These are phyloP conservation scores for Procambarus clarkii DNA, from an alignment of 1,140 invertebrate species.

Conservation along the genomic window DNA sequence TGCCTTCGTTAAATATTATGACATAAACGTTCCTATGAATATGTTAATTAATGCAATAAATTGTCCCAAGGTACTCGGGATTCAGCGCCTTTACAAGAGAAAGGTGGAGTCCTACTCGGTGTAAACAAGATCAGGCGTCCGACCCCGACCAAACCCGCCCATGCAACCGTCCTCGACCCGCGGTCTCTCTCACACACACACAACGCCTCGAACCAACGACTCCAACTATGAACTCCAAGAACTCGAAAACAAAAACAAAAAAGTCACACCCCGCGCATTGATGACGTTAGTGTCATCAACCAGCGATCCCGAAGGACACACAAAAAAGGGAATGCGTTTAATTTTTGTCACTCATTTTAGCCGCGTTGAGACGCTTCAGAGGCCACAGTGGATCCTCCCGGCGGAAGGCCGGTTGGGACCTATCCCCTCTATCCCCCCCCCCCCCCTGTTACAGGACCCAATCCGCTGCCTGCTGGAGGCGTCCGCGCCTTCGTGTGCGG, in stretches of 20 bases:
- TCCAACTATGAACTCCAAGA: too few relatives aligned
- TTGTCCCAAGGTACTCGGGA: constrained; percentile 63
- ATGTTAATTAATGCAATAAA: constrained; percentile 70
- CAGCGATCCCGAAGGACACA: too few relatives aligned
- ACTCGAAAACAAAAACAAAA: too few relatives aligned
- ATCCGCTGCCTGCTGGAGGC: not conserved
- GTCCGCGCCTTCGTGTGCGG: constrained; percentile 26
- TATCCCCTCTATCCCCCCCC: too few relatives aligned
- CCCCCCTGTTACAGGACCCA: not conserved
- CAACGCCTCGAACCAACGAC: too few relatives aligned
- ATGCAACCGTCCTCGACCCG: too few relatives aligned
- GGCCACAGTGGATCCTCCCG: constrained; percentile 8
- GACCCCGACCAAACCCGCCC: constrained; percentile 11
- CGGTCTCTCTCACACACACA: too few relatives aligned
- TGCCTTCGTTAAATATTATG: constrained; percentile 66
- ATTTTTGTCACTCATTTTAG: not conserved
- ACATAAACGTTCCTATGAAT: constrained; percentile 64
- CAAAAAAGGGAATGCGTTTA: too few relatives aligned
- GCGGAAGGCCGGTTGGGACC: constrained; percentile 12
- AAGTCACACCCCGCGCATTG: too few relatives aligned
- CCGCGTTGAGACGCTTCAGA: not conserved
- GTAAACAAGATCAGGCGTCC: constrained; percentile 57
- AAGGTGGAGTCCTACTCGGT: constrained; percentile 56
- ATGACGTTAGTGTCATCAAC: too few relatives aligned
- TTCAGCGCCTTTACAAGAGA: constrained; percentile 64